These are phyloP conservation scores for Magallana nippona DNA, from an alignment of 2,888 invertebrate species.

Conservation along the genomic window DNA sequence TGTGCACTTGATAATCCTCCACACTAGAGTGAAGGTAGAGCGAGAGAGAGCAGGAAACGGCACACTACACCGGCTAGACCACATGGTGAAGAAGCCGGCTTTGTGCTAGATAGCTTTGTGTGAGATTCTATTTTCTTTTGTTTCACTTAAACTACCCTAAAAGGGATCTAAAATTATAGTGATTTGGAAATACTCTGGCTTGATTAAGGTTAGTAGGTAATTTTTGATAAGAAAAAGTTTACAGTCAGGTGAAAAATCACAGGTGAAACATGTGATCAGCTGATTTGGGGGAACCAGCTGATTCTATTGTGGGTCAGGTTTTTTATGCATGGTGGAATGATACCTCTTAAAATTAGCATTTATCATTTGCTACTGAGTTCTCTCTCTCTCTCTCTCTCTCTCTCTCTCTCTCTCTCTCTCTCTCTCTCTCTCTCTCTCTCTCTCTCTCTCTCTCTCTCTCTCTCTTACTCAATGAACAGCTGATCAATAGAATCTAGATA, in stretches of 20 bases:
- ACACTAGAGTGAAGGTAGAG: conserved; percentile 9
- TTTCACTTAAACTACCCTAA: background rate
- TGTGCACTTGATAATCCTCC: conserved; percentile 20
- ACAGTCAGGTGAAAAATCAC: conserved; percentile 11
- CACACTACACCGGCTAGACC: background rate
- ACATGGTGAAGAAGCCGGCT: conserved; percentile 24
- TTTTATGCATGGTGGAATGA: background rate
- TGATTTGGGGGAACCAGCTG: background rate
- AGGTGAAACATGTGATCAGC: conserved; percentile 22
- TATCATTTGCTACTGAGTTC: no score
- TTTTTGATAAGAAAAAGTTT: background rate
- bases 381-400: no score
- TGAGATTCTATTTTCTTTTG: background rate
- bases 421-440: no score
- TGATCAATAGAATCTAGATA: no score
- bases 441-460: no score
- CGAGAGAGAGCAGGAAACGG: conserved; percentile 10
- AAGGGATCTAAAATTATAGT: background rate
- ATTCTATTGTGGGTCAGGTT: conserved; percentile 17
- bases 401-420: no score
- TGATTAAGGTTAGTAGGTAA: conserved; percentile 1
- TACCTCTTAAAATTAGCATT: no score
- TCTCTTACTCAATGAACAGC: no score
- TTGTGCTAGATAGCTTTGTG: background rate
- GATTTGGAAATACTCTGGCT: background rate